phyloP scores from a whole-genome alignment of 2,888 invertebrate species.

The Drosophila greeni region DNA sequence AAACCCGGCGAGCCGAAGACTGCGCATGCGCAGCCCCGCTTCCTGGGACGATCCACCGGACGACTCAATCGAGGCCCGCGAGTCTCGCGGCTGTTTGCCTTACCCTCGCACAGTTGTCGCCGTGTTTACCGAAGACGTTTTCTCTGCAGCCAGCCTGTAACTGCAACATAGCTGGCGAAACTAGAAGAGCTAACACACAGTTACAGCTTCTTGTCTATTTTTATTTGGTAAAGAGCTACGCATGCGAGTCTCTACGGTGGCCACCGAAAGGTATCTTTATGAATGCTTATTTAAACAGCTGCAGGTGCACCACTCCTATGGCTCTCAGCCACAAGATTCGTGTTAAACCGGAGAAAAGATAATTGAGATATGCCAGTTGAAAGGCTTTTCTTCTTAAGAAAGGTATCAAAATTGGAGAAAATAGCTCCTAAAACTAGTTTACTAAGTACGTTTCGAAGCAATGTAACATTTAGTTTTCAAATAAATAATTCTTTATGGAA shows the following conservation, averaged over 20 bases:
- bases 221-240: slow-evolving; percentile 63
- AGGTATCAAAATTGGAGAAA: neutral
- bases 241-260: slow-evolving; percentile 39
- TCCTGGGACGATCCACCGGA: slow-evolving; percentile 37
- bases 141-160: slow-evolving; percentile 53
- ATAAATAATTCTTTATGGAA: neutral
- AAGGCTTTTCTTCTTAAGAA: neutral
- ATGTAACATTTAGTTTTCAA: neutral
- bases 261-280: slow-evolving; percentile 42
- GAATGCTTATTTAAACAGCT: slow-evolving; percentile 60
- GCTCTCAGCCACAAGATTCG: slow-evolving; percentile 3
- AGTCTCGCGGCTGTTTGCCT: slow-evolving; percentile 3
- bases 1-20: slow-evolving; percentile 28
- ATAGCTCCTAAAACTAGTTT: no score
- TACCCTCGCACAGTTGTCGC: slow-evolving; percentile 17
- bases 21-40: slow-evolving; percentile 56
- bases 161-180: slow-evolving; percentile 27
- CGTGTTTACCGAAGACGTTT: slow-evolving; percentile 60
- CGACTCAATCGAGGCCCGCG: slow-evolving; percentile 51
- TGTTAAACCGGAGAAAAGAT: neutral
- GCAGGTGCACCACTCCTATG: slow-evolving; percentile 31
- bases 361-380: slow-evolving; percentile 5
- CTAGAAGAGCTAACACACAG: slow-evolving; percentile 37
- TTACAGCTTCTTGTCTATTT: slow-evolving; percentile 66
- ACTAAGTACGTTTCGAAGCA: neutral